Base-by-base conservation (phyloP, 2,888 invertebrate genomes). In the Anthophora plumipes region DNA sequence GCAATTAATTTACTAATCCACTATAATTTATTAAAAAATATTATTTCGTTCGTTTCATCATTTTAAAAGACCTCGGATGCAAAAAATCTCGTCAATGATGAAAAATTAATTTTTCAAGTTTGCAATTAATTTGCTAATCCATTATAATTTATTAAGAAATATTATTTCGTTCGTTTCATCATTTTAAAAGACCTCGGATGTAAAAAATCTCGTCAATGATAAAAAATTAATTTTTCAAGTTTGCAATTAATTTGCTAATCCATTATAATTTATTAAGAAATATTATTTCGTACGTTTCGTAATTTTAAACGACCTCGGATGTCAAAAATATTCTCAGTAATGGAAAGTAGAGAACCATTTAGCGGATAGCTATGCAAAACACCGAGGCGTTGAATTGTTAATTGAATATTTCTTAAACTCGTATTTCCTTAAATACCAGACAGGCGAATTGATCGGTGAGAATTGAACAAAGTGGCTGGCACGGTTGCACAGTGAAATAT, bases 401-500 rank as follows among this genome's bases (percentile, higher is more conserved):
- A 77, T 8, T 0, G 69, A 46, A 66, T 66, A 70, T 41, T 77
- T 60, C 63, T 76, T 59, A 59, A 69, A 64, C 52, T 59, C 63
- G 60, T 12, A 46, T 69, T 43, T 41, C 50, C 54, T 79, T 69
- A 77, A 77, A 64, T 77, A 70, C 46, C 64, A 41, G 20, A n/a
- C 12, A 20, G 48, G 22, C 43, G 9, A 7, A n/a, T 31, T 70
- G 78, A 77, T 70, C 78, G 70, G 77, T 77, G 48, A 14, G 41
- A 77, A 77, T 77, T 66, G 8, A 70, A 77, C 60, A 77, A 70
- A 48, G 64, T 70, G 22, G 70, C 52, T 17, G 78, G 54, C 60
- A 66, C 37, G 64, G 39, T 0, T 11, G 31, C 11, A n/a, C 48
- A n/a, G 70, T 77, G 78, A 77, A 79, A 79, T 77, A 79, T 79